These are phyloP conservation scores for Apus apus DNA, from an alignment of 2,113 vertebrate species.

Conservation along the genomic window DNA sequence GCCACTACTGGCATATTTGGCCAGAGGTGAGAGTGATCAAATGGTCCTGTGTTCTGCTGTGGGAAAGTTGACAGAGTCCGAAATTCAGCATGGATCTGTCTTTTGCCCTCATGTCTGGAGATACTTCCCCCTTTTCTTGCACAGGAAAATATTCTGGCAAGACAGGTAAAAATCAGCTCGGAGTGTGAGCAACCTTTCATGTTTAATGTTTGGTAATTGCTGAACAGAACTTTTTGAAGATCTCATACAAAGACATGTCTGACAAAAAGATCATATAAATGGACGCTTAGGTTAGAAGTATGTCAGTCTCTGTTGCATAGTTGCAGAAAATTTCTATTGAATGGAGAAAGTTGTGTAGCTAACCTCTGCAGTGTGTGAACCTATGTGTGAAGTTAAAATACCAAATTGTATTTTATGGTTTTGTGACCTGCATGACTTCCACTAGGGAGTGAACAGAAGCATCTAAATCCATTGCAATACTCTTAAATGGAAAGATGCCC, in stretches of 20 bases:
- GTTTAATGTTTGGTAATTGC: not conserved
- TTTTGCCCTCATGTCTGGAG: not conserved
- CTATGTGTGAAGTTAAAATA: not conserved
- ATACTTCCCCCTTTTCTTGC: not conserved
- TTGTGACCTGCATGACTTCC: slow-evolving; percentile 29
- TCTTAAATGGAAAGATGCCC: slow-evolving; percentile 45
- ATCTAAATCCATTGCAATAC: not conserved
- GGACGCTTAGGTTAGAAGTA: not conserved
- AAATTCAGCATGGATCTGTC: not conserved
- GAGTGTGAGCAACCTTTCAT: not conserved
- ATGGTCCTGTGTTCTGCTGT: not conserved
- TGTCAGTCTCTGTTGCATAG: not conserved
- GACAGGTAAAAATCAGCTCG: not conserved
- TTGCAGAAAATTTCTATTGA: not conserved
- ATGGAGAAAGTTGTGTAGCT: not conserved
- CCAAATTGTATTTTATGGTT: not conserved
- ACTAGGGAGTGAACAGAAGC: slow-evolving; percentile 15
- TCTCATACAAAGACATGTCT: not conserved
- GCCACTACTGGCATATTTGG: not conserved
- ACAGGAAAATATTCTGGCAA: not conserved
- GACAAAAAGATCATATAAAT: not conserved
- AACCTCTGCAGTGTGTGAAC: not conserved
- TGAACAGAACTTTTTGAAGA: not conserved
- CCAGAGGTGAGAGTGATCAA: not conserved
- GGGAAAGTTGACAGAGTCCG: not conserved